Percentiles rank a stretch among this genome's conserved stretches.
phyloP scores from a whole-genome alignment of 2,888 invertebrate genomes.

The Lithophane ornitopus region DNA sequence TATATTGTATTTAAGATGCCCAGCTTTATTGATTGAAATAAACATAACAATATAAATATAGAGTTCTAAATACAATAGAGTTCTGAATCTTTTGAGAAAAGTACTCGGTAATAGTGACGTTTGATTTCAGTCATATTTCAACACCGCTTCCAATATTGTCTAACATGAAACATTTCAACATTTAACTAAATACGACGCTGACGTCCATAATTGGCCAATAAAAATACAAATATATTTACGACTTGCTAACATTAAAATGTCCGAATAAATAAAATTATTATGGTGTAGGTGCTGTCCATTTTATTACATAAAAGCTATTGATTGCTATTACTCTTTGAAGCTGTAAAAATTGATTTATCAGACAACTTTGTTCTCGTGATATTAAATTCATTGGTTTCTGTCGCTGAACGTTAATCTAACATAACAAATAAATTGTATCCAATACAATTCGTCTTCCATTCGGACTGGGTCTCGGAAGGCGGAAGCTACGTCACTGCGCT shows the following conservation, averaged over 20 bases:
- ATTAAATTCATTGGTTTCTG: not conserved
- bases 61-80: not conserved
- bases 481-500: slow-evolving; percentile 14
- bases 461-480: not conserved
- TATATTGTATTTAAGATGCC: too few species aligned
- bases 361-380: not conserved
- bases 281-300: not conserved
- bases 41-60: not conserved
- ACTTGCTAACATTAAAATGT: slow-evolving; percentile 34
- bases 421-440: not conserved
- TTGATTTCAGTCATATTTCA: not conserved
- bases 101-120: not conserved
- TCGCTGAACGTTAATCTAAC: not conserved
- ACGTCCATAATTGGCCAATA: slow-evolving; percentile 6
- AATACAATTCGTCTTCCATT: not conserved
- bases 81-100: not conserved
- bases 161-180: not conserved
- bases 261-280: slow-evolving; percentile 17
- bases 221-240: slow-evolving; percentile 32
- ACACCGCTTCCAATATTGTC: not conserved
- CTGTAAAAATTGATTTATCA: slow-evolving; percentile 8
- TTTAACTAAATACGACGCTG: not conserved
- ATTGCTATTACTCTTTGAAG: slow-evolving; percentile 13
- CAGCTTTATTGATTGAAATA: not conserved
- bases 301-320: slow-evolving; percentile 19